These are phyloP conservation scores for Cyclophora albipunctata DNA, from an alignment of 2,888 invertebrate species.

Conservation along the genomic window DNA sequence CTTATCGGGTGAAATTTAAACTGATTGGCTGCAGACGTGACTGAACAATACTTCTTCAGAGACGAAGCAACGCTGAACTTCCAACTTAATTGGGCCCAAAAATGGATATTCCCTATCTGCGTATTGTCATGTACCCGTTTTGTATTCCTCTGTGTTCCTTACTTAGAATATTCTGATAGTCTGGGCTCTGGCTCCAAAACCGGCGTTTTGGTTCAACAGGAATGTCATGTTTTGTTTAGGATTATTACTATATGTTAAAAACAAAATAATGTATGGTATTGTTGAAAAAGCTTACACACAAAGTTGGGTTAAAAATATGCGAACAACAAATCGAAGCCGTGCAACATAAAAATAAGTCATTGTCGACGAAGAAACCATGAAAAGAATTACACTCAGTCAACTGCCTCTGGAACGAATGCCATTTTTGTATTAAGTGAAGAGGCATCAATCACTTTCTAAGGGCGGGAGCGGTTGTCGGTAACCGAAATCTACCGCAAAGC, in stretches of 20 bases:
- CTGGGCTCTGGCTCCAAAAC: too few relatives aligned
- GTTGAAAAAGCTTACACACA: too few relatives aligned
- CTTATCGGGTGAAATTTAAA: slow-evolving; percentile 63
- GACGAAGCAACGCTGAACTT: slow-evolving; percentile 43
- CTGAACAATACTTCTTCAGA: slow-evolving; percentile 54
- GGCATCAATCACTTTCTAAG: slow-evolving; percentile 16
- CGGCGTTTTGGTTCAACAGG: too few relatives aligned
- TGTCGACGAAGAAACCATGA: too few relatives aligned
- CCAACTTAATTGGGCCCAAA: slow-evolving; percentile 60
- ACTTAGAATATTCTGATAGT: slow-evolving; percentile 15
- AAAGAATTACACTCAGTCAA: too few relatives aligned
- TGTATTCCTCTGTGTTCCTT: slow-evolving; percentile 12
- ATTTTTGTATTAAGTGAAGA: slow-evolving; percentile 9
- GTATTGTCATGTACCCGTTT: slow-evolving; percentile 15
- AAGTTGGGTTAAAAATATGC: too few relatives aligned
- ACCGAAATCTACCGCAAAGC: slow-evolving; percentile 50
- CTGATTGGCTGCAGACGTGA: slow-evolving; percentile 58
- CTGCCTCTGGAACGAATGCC: slow-evolving; percentile 4
- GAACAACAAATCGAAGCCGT: too few relatives aligned
- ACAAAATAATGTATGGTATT: too few relatives aligned
- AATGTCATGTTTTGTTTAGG: too few relatives aligned
- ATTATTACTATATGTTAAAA: too few relatives aligned
- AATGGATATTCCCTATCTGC: slow-evolving; percentile 37
- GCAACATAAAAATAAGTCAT: too few relatives aligned
- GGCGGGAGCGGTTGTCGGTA: slow-evolving; percentile 28